Base-by-base conservation (phyloP, 1,140 invertebrate genomes). In the Glossosoma conforme region DNA sequence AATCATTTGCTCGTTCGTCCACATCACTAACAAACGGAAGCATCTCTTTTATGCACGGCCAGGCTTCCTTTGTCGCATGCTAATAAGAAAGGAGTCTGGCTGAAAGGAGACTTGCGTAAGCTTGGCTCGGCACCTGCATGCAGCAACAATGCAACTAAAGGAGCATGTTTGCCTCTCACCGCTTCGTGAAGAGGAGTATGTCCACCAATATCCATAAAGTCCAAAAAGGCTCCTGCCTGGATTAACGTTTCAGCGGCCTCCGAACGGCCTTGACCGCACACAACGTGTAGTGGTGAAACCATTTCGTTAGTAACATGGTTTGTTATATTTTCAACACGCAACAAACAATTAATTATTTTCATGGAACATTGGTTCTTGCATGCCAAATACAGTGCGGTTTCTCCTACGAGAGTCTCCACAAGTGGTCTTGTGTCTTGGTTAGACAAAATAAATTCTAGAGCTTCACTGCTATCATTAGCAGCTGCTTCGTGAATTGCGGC, bases 171-270 rank as follows among this genome's bases (percentile, higher is more conserved):
- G 60, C 77, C 76, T 38, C 77, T 62, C 13, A 76, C 75, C 17
- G 85, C 83, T 72, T 87, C 84, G 66, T 86, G 84, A 10, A 87
- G 65, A 3, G 85, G 82, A 13, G 82, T 85, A 48, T 83, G 81
- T 52, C 80, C 81, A 60, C 85, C 81, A 57, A 80, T 72, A 24
- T 85, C 84, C 58, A 76, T 74, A 4, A 80, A 77, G 71, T 86
- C 80, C 5, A 84, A 72, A 57, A 80, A 70, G 14, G 85, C 83
- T 17, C 81, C 83, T 63, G 78, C 76, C 38, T 82, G 73, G 46
- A 83, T 62, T 32, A 87, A 67, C 22, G 79, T 61, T 52, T 77
- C 69, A n/a, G 79, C 79, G 33, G 82, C 66, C 37, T 75, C 70
- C 19, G 76, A 58, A 60, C 71, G 77, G 2, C 83, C 84, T 61